Evolutionary conservation across 2,888 invertebrate species (phyloP).

Genomic region (Pandemis corylana): DNA sequence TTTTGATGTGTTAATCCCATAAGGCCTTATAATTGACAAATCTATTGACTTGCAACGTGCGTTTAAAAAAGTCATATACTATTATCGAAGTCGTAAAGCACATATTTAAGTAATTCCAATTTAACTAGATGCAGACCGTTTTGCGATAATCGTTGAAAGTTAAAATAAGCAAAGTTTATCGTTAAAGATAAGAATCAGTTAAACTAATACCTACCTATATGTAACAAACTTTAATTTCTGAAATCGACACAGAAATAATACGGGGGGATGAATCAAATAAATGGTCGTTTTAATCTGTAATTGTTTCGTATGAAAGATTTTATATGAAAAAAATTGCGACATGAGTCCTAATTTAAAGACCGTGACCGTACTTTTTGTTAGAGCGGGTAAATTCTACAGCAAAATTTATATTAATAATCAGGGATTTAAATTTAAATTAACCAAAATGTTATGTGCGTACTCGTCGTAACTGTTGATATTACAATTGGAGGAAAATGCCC

Average conservation of each 20-base stretch:
- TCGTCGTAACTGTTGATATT: background rate
- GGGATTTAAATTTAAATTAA: background rate
- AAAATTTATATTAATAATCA: background rate
- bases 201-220: background rate
- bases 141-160: background rate
- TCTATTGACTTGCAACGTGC: background rate
- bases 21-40: background rate
- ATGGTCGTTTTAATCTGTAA: too few species aligned
- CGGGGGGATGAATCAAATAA: too few species aligned
- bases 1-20: too few species aligned
- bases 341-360: too few species aligned
- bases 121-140: background rate
- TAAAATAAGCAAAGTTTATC: constrained; percentile 1
- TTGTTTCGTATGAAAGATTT: too few species aligned
- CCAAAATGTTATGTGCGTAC: background rate
- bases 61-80: background rate
- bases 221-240: too few species aligned
- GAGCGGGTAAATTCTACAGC: background rate
- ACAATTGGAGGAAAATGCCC: background rate
- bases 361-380: too few species aligned
- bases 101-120: background rate
- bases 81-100: background rate
- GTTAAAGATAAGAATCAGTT: background rate
- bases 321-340: too few species aligned
- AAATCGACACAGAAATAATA: too few species aligned